Percentiles rank a stretch among this genome's conserved stretches.
These are phyloP conservation scores for Gymnosoma rotundatum DNA, from an alignment of 2,888 invertebrate genomes.

Conservation along the genomic window DNA sequence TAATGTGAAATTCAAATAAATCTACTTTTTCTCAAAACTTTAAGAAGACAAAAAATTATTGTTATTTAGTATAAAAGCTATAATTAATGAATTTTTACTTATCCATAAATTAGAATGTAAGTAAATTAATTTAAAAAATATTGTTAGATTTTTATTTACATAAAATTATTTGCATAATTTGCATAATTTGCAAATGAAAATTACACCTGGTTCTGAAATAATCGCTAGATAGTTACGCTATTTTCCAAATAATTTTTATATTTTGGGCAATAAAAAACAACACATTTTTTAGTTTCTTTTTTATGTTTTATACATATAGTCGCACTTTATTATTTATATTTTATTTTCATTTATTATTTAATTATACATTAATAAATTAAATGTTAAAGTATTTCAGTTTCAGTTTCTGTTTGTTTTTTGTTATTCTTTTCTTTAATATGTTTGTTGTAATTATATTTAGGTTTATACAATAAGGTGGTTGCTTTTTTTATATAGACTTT, in stretches of 20 bases:
- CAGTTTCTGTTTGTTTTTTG: background rate
- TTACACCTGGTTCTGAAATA: constrained; percentile 7
- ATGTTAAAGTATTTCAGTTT: constrained; percentile 45
- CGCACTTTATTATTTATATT: constrained; percentile 58
- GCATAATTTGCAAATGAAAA: too few species aligned
- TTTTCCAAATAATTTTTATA: background rate
- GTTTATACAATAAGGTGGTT: constrained; percentile 79
- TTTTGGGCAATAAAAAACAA: constrained; percentile 30
- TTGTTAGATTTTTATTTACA: too few species aligned
- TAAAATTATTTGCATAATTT: too few species aligned
- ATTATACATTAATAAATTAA: constrained; percentile 57
- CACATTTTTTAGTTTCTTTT: constrained; percentile 33
- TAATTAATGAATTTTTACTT: too few species aligned
- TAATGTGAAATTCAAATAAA: too few species aligned
- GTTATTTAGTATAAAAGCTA: too few species aligned
- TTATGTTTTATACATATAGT: constrained; percentile 68
- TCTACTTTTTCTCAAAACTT: too few species aligned
- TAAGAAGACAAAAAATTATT: too few species aligned
- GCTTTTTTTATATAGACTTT: constrained; percentile 17
- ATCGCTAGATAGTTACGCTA: background rate
- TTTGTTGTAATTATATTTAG: constrained; percentile 68
- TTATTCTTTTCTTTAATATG: constrained; percentile 49
- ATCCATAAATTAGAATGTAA: too few species aligned
- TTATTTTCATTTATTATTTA: constrained; percentile 42
- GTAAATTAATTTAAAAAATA: too few species aligned